Evolutionary conservation across 2,797 vertebrate species (phyloP), one percentile per base, ranked within the genome.

Genomic region (Nasua narica): DNA sequence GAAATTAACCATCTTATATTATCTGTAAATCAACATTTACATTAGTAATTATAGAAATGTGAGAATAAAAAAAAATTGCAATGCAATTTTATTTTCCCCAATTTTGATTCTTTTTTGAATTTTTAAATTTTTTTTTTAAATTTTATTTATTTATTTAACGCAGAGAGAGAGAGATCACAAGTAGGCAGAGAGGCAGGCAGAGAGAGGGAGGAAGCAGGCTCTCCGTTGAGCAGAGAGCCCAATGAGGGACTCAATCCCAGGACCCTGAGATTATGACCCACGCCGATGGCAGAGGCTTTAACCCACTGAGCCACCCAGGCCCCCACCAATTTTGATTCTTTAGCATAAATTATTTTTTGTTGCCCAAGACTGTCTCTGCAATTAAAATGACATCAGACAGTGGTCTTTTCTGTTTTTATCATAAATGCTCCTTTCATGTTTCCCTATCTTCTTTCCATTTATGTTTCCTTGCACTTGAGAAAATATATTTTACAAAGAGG

Each of bases 401-500:
- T 50, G 27, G 23, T 54, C 10, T 50, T 2, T 87, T 72, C 37
- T 43, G 19, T 15, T 82, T 81, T 40, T 95, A 43, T 88, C 83
- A 40, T 40, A 52, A 92, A 85, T 54, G 56, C 29, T 12, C 18
- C 76, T 96, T 96, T 90, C 81, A 77, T 72, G 43, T 46, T 35
- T 69, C 23, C 4, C 1, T 56, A 2, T 54, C 76, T 90, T 87
- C 52, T 95, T 93, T 85, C 29, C 1, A 32, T 62, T 46, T 52
- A 50, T 35, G 23, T 74, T 81, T 29, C 16, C 3, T 43, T 65
- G 32, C 81, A 96, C 90, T 89, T 90, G 93, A 69, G 92, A 76
- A 90, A 92, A 78, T 27, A 35, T 35, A 60, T 90, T 87, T 94
- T 54, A 93, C 62, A 91, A 90, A 97, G 84, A 62, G 2, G 25